Conservation (phyloP, 2,113 vertebrate genomes). For the Paratilapia polleni region DNA sequence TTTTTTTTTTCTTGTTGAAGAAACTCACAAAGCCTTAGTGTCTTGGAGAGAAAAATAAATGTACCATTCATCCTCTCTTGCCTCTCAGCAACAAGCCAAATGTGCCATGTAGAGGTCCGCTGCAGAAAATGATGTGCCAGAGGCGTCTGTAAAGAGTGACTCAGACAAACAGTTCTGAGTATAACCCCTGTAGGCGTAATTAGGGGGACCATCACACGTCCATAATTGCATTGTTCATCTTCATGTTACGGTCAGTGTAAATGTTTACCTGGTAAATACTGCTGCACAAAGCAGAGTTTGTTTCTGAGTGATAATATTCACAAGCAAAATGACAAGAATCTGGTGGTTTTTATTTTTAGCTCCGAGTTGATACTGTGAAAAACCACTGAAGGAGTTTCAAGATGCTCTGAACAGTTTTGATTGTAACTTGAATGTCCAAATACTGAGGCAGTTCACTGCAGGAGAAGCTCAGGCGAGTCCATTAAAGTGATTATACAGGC, state of each 20-base stretch:
- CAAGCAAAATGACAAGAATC: constrained; percentile 1
- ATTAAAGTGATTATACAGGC: neutral
- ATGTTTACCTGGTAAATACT: constrained; percentile 46
- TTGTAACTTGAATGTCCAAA: constrained; percentile 24
- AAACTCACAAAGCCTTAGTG: constrained; percentile 37
- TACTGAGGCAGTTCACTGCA: constrained; percentile 15
- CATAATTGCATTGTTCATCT: constrained; percentile 47
- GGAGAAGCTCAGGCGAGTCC: constrained; percentile 6
- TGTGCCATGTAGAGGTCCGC: constrained; percentile 42
- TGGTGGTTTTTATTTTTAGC: constrained; percentile 23
- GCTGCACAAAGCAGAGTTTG: constrained; percentile 6
- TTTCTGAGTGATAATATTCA: constrained; percentile 16
- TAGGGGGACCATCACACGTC: constrained; percentile 31
- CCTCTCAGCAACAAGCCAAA: constrained; percentile 39
- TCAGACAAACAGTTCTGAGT: constrained; percentile 39
- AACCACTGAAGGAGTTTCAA: constrained; percentile 4
- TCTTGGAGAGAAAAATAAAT: constrained; percentile 52
- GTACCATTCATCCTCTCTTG: constrained; percentile 28
- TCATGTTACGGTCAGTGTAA: constrained; percentile 33
- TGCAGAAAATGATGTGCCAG: constrained; percentile 32
- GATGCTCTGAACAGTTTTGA: constrained; percentile 11
- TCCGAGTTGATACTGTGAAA: constrained; percentile 10
- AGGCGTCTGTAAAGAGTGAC: constrained; percentile 37
- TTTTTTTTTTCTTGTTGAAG: constrained; percentile 10
- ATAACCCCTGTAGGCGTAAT: constrained; percentile 20